Conservation (phyloP, 2,797 vertebrate species). For the Pyrocephalus nanus region DNA sequence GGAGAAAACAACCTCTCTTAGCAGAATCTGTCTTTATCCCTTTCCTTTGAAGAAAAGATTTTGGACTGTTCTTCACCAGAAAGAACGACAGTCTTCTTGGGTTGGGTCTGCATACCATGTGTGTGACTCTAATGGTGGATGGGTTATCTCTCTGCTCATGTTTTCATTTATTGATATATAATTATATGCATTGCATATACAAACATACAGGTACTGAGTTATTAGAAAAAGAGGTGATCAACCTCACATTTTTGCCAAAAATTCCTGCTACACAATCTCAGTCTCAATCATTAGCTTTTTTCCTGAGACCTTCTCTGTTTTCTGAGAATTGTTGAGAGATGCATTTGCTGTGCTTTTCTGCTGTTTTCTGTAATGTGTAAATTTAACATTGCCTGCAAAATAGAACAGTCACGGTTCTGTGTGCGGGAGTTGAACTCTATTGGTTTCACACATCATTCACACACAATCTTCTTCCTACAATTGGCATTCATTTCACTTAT, state of each 20-base stretch:
- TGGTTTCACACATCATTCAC: neutral
- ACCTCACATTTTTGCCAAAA: neutral
- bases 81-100: neutral
- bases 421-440: neutral
- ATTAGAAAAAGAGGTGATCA: neutral
- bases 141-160: neutral
- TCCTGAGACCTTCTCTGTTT: neutral
- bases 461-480: neutral
- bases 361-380: neutral
- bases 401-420: neutral
- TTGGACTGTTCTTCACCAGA: neutral
- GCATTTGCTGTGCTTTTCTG: neutral
- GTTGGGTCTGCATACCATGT: neutral
- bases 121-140: neutral
- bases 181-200: neutral
- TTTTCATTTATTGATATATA: neutral
- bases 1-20: neutral
- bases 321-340: neutral
- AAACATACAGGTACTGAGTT: neutral
- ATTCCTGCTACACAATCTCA: neutral
- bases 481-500: neutral
- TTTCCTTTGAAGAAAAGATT: neutral
- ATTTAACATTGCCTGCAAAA: neutral
- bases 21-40: neutral
- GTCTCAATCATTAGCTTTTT: neutral